Evolutionary conservation across 2,797 vertebrate species (phyloP).

Genomic region (Sarcoramphus papa): DNA sequence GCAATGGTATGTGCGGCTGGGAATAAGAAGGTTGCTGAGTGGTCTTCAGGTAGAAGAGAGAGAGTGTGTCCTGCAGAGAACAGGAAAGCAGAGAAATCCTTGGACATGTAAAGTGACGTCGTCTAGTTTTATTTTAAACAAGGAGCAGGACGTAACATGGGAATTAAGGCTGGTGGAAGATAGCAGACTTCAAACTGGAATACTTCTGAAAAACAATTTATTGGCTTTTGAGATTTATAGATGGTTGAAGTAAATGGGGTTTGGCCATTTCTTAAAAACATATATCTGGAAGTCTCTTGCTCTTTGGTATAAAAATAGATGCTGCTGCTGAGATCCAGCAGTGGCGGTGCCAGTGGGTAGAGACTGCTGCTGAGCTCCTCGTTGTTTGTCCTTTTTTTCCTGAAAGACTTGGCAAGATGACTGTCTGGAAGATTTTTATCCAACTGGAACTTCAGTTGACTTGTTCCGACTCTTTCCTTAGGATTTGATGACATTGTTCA

Average conservation of each 20-base stretch:
- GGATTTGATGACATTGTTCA: neutral
- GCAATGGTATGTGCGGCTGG: neutral
- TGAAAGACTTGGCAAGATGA: neutral
- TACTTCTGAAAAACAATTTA: neutral
- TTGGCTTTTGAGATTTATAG: neutral
- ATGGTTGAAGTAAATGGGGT: neutral
- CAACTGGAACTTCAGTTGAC: neutral
- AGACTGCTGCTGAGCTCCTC: neutral
- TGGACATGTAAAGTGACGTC: neutral
- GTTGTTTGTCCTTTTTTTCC: neutral
- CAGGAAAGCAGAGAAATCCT: neutral
- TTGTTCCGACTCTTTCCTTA: neutral
- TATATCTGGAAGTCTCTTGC: neutral
- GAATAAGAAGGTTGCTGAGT: neutral
- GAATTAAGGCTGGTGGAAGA: neutral
- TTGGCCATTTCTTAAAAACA: neutral
- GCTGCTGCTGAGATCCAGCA: neutral
- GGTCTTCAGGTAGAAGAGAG: neutral
- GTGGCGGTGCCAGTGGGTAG: neutral
- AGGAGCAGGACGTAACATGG: neutral
- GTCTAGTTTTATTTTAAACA: neutral
- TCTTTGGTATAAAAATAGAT: neutral
- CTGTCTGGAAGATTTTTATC: neutral
- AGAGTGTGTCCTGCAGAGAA: neutral
- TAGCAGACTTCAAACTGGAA: neutral